Evolutionary conservation across 2,888 invertebrate genomes (phyloP), one percentile per base, ranked within the genome.

Genomic region (Cantharis rufa): DNA sequence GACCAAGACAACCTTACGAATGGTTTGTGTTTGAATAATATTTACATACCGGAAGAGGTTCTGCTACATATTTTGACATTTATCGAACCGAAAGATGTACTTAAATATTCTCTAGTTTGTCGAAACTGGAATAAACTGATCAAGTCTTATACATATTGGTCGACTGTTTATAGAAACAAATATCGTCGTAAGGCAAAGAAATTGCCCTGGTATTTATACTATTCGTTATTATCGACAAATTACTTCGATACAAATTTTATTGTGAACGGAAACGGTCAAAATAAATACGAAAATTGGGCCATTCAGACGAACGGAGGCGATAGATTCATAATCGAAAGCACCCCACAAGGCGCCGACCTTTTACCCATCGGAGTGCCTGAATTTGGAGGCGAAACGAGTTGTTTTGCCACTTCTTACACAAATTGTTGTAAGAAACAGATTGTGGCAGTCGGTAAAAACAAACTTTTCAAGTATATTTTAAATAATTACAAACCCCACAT

Each of bases 321-420:
- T 84, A 82, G 84, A 16, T 91, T 90, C 88, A 82, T 3, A 71
- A 85, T 91, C 13, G 91, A 91, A 84, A 81, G 85, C 79, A 87
- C 88, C 28, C 91, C 91, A 1, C 3, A 61, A 2, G 90, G 90
- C 13, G 85, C 87, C 63, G 88, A 89, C 71, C 84, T 85, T 2
- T 80, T 90, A 61, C 90, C 90, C 1, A 32, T 77, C 32, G 82
- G 84, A 77, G 85, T 88, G 63, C 86, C 88, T 11, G 87, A 89
- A 15, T 89, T 90, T 80, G 84, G 87, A 75, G 87, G 86, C 2
- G 82, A 85, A 69, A 85, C 86, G 10, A 84, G 84, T 74, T 91
- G 91, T 83, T 91, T 91, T 85, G 90, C 88, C 1, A 91, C 92
- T 15, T 91, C 92, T 1, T 92, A 86, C 82, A 62, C 80, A 3